Evolutionary conservation across 2,113 vertebrate genomes (phyloP), one percentile per base, ranked within the genome.

Genomic region (Corythoichthys haematopterus): DNA sequence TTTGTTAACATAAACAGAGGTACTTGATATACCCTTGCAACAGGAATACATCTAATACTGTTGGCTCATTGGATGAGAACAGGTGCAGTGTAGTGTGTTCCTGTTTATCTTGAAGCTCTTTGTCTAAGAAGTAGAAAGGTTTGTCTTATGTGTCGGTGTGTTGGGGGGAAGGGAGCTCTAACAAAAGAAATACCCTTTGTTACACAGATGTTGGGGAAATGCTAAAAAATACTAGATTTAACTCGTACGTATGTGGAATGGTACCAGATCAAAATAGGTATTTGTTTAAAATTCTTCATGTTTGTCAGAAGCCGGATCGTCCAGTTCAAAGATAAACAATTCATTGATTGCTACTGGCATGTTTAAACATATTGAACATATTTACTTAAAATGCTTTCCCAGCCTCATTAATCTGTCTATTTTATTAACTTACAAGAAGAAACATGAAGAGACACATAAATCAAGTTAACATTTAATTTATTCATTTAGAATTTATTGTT

Each of bases 161-260:
- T 1, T 2, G 58, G 80, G 82, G 84, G 80, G 75, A 72, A 62
- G 85, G 84, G 76, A 66, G 66, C 62, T 45, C 37, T 48, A 60
- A 80, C 80, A 80, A 85, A 84, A 85, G 80, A 79, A 55, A 63
- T 77, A 64, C 64, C 75, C 74, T 87, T 88, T 89, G 85, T 89
- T 82, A 68, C 82, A 74, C 71, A 40, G 59, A 74, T 81, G 78
- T 84, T 89, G 70, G 40, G 66, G 61, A 84, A 86, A 87, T 78
- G 77, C 77, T 65, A 76, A 70, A 78, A 83, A 78, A 43, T 47
- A 35, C 66, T 69, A 45, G n/a, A 51, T 72, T 66, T 63, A 33
- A 59, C 70, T 73, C 55, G 59, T 57, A 73, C 16, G 67, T 63
- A 78, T 76, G 71, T 78, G 56, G 67, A 59, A 70, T 52, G 20